phyloP scores from a whole-genome alignment of 1,140 invertebrate genomes.

The Zaprionus africanus region DNA sequence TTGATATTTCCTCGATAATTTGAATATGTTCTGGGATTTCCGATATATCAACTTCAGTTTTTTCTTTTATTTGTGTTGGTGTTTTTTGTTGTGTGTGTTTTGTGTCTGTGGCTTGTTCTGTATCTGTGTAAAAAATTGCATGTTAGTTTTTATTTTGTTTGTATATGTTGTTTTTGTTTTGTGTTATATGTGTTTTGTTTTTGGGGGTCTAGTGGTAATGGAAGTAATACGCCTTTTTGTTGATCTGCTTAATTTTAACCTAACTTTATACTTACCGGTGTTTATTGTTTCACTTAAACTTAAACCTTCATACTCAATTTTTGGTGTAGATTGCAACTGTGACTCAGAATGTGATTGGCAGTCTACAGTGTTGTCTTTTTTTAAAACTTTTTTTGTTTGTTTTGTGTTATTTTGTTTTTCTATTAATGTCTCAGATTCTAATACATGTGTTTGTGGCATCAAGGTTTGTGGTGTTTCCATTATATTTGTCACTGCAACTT shows the following conservation, averaged over 20 bases:
- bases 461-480: slow-evolving; percentile 26
- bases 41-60: slow-evolving; percentile 82
- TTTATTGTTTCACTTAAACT: slow-evolving; percentile 56
- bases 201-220: slow-evolving; percentile 48
- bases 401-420: slow-evolving; percentile 29
- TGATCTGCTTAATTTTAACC: slow-evolving; percentile 47
- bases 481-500: slow-evolving; percentile 27
- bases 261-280: slow-evolving; percentile 62
- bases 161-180: slow-evolving; percentile 65
- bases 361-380: slow-evolving; percentile 35
- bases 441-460: slow-evolving; percentile 30
- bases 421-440: slow-evolving; percentile 25
- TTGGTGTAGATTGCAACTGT: slow-evolving; percentile 17
- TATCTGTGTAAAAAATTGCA: slow-evolving; percentile 83
- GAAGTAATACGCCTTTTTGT: slow-evolving; percentile 80
- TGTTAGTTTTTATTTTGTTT: slow-evolving; percentile 65
- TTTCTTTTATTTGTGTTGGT: slow-evolving; percentile 81
- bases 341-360: slow-evolving; percentile 16
- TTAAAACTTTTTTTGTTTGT: slow-evolving; percentile 19
- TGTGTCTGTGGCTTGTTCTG: slow-evolving; percentile 84
- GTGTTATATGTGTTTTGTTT: slow-evolving; percentile 82
- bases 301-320: slow-evolving; percentile 32
- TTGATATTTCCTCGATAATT: slow-evolving; percentile 48
- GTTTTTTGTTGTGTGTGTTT: slow-evolving; percentile 85
- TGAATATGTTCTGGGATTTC: slow-evolving; percentile 61